These are phyloP conservation scores for Corythornis vintsioides DNA, from an alignment of 2,113 vertebrate genomes.

Conservation along the genomic window DNA sequence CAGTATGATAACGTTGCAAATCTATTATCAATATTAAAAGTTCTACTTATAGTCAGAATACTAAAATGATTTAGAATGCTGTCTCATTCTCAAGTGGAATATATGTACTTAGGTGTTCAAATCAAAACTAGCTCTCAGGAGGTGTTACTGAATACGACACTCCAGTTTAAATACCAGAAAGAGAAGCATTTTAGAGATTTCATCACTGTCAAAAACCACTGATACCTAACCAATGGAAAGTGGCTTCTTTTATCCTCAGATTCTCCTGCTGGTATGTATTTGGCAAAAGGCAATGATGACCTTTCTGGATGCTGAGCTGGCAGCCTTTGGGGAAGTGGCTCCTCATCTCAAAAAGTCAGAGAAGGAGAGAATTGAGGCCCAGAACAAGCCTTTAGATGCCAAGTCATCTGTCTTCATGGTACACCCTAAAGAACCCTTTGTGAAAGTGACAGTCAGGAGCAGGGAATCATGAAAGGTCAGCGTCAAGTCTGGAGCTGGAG, in stretches of 20 bases:
- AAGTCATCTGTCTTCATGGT: not conserved
- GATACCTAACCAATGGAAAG: not conserved
- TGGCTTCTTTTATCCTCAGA: not conserved
- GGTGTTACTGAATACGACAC: not conserved
- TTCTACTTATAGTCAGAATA: not conserved
- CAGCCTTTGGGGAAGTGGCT: conserved; percentile 80
- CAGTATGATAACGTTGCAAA: not conserved
- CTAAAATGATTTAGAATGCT: not conserved
- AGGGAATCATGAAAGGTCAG: not conserved
- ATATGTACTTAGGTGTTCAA: not conserved
- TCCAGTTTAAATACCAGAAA: not conserved
- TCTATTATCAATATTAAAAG: not conserved
- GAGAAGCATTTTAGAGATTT: not conserved
- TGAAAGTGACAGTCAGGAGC: not conserved
- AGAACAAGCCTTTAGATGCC: not conserved
- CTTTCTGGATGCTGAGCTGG: conserved; percentile 80
- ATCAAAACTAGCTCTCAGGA: not conserved
- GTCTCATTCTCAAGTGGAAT: not conserved
- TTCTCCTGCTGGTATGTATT: not conserved
- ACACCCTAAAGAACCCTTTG: not conserved
- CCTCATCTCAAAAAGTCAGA: conserved; percentile 81
- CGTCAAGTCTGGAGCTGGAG: not conserved
- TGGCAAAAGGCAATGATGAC: conserved; percentile 69
- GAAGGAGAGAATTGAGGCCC: conserved; percentile 70
- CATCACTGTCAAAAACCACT: not conserved